Base-by-base conservation (phyloP, 2,113 vertebrate genomes). In the Apus apus region DNA sequence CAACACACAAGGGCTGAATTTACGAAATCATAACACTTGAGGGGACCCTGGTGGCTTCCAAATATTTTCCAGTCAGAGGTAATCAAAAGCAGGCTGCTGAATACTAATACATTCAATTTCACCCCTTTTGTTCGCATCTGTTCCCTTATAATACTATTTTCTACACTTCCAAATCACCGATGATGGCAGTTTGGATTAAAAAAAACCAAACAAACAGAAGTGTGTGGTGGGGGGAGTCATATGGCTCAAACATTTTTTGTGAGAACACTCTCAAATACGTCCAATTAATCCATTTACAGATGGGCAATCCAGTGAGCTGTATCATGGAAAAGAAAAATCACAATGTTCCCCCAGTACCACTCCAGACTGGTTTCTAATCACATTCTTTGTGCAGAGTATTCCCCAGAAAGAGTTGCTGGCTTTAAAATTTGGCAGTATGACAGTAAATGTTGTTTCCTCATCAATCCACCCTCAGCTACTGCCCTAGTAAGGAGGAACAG, bases 91-190 rank as follows among this genome's bases (percentile, higher is more conserved):
- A 98, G 98, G 98, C 98, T 80, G 97, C 98, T 98, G 98, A 97
- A 98, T 98, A 98, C 97, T 99, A 99, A 98, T 99, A 97, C 98
- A 98, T 98, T 98, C 99, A 99, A 99, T 99, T 99, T 99, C 99
- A 98, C 98, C 98, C 98, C 98, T 98, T 98, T 98, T 98, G 98
- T 98, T 98, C 97, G 97, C 98, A 98, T 99, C 98, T 99, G 98
- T 99, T 98, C 97, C 98, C 94, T 98, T 95, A 93, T 98, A 98
- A 98, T 98, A 95, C 98, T 98, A 98, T 98, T 98, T 98, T 98
- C 98, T 98, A 98, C 98, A 98, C 98, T 98, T 97, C 96, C 98
- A 98, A 97, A 95, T 96, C 97, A 97, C 91, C 83, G 96, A 64
- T 45, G 97, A 97, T 95, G 93, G 96, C 43, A 73, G 85, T 77